Percentiles rank a stretch among this genome's conserved stretches.
phyloP scores from a whole-genome alignment of 2,797 vertebrate species.

The Antennarius maculatus region DNA sequence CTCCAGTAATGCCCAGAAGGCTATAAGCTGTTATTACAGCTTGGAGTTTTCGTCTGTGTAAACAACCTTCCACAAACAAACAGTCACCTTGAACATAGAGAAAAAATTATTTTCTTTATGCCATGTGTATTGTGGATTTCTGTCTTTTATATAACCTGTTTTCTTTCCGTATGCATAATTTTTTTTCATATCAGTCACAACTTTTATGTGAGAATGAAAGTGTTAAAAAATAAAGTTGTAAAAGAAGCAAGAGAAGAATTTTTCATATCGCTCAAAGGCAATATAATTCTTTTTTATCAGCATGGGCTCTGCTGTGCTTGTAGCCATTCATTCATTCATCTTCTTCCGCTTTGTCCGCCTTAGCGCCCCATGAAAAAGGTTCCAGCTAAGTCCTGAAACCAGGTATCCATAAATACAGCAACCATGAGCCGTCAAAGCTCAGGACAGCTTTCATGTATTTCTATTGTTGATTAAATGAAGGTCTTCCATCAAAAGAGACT shows the following conservation, averaged over 20 bases:
- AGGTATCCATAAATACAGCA: neutral
- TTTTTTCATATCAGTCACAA: neutral
- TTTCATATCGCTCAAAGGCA: neutral
- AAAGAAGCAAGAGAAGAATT: neutral
- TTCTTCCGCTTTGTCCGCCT: too few species aligned
- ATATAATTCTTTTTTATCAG: neutral
- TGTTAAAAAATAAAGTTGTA: neutral
- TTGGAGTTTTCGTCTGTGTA: neutral
- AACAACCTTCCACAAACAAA: neutral
- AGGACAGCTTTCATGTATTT: neutral
- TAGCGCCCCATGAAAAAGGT: neutral
- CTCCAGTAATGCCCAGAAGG: too few species aligned
- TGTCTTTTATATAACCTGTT: neutral
- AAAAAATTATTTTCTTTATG: neutral
- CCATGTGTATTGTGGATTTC: neutral
- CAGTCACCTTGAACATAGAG: constrained; percentile 24
- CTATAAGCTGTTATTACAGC: constrained; percentile 9
- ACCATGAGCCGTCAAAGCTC: neutral
- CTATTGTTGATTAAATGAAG: neutral
- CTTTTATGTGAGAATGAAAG: too few species aligned
- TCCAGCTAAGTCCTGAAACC: neutral
- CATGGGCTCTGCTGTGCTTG: neutral
- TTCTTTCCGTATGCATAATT: constrained; percentile 9
- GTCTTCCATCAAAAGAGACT: neutral
- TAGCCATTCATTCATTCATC: neutral